Conservation (phyloP, 2,113 vertebrate species). For the Poecile atricapillus region DNA sequence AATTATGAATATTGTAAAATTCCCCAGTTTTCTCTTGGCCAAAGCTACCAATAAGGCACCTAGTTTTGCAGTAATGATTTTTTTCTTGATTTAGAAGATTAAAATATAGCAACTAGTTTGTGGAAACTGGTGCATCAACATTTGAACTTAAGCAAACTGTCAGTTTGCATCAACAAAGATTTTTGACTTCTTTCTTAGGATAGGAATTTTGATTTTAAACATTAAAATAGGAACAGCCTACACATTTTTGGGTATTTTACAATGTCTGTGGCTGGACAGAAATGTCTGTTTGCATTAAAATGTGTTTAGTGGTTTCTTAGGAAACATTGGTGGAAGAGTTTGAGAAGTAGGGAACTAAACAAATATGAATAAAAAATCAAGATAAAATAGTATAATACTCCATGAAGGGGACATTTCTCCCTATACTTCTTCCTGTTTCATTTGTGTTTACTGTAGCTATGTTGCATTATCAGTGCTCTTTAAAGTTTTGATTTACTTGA, state of each 20-base stretch:
- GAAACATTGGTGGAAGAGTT: background rate
- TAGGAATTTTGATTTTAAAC: background rate
- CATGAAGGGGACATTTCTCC: background rate
- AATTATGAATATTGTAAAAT: background rate
- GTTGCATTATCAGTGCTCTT: background rate
- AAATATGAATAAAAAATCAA: background rate
- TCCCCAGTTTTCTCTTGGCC: background rate
- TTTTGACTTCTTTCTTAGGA: background rate
- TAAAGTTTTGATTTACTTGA: background rate
- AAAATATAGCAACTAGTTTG: background rate
- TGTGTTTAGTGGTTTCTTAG: background rate
- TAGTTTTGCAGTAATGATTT: background rate
- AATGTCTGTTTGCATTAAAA: background rate
- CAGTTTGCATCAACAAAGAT: background rate
- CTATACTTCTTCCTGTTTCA: background rate
- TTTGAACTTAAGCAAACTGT: background rate
- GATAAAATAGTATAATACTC: background rate
- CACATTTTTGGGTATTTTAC: background rate
- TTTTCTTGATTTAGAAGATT: background rate
- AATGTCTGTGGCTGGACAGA: background rate
- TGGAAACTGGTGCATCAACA: background rate
- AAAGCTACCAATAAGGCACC: background rate
- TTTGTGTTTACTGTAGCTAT: background rate
- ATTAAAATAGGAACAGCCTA: background rate
- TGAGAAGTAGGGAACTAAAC: background rate